Evolutionary conservation across 2,888 invertebrate genomes (phyloP).

Genomic region (Leptinotarsa haldemani): DNA sequence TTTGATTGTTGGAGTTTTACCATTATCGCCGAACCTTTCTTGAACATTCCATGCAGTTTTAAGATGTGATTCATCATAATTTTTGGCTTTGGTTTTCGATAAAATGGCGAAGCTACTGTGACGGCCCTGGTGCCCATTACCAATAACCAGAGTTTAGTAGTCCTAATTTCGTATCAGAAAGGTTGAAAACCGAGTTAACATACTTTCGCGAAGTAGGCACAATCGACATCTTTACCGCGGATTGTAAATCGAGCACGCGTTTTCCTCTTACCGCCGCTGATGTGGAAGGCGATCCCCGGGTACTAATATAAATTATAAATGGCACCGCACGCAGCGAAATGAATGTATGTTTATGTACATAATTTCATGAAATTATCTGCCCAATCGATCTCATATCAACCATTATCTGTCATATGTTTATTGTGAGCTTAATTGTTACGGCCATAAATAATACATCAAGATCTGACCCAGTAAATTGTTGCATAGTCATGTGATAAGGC

Average conservation of each 20-base stretch:
- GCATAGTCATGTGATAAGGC: constrained; percentile 26
- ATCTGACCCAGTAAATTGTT: constrained; percentile 36
- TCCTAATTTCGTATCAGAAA: constrained; percentile 3
- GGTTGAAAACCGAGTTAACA: constrained; percentile 17
- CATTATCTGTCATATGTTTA: constrained; percentile 36
- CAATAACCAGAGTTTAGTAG: not conserved
- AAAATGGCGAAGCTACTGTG: not conserved
- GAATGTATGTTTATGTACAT: constrained; percentile 36
- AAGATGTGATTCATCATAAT: too few relatives aligned
- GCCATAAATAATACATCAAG: constrained; percentile 35
- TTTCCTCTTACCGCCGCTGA: not conserved
- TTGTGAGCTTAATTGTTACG: constrained; percentile 35
- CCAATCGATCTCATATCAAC: constrained; percentile 36
- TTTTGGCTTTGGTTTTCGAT: too few relatives aligned
- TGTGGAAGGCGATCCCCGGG: constrained; percentile 25
- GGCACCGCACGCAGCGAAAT: constrained; percentile 31
- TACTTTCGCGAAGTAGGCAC: constrained; percentile 11
- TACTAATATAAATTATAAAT: constrained; percentile 29
- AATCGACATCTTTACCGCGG: constrained; percentile 3
- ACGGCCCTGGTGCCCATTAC: not conserved
- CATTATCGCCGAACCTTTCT: too few relatives aligned
- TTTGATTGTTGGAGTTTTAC: too few relatives aligned
- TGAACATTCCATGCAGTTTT: too few relatives aligned
- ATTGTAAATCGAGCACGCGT: constrained; percentile 15
- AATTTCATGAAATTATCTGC: constrained; percentile 35